Conservation (phyloP, 1,140 invertebrate species). For the Ips nitidus region DNA sequence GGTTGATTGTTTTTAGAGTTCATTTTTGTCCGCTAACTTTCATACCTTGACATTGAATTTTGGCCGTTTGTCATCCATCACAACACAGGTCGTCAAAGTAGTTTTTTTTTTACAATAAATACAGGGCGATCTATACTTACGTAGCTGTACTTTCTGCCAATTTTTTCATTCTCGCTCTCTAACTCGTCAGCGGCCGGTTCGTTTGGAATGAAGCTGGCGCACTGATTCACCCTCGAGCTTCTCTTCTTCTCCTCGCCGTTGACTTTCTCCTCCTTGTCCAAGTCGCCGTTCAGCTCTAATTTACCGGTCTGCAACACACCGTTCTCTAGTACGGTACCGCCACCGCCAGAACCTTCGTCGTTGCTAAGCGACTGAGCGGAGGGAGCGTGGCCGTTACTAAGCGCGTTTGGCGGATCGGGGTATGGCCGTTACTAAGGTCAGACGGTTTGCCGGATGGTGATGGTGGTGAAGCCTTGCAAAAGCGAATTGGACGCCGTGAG, state of each 20-base stretch:
- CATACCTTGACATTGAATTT: slow-evolving; percentile 20
- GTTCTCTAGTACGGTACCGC: slow-evolving; percentile 4
- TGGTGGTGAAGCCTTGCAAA: slow-evolving; percentile 32
- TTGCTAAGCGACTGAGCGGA: slow-evolving; percentile 15
- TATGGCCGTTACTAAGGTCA: slow-evolving; percentile 18
- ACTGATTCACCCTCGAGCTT: slow-evolving; percentile 51
- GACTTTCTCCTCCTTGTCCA: slow-evolving; percentile 37
- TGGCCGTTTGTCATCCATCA: background rate
- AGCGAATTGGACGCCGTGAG: slow-evolving; percentile 14
- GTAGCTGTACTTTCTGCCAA: slow-evolving; percentile 30
- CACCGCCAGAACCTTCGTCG: slow-evolving; percentile 1
- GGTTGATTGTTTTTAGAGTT: slow-evolving; percentile 11
- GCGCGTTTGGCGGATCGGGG: background rate
- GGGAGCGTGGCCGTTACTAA: slow-evolving; percentile 24
- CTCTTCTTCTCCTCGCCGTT: slow-evolving; percentile 33
- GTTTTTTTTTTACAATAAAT: background rate
- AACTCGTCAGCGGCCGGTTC: slow-evolving; percentile 41
- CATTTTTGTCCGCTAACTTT: slow-evolving; percentile 14
- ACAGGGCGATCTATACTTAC: slow-evolving; percentile 12
- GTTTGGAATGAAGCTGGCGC: slow-evolving; percentile 61
- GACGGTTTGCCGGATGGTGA: slow-evolving; percentile 9
- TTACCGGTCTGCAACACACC: slow-evolving; percentile 16
- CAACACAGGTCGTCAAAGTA: background rate
- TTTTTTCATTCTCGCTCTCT: slow-evolving; percentile 35
- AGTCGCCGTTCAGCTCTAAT: slow-evolving; percentile 28